A percentile compares a stretch with the other conserved stretches of the same genome.
Conservation (phyloP, 2,888 invertebrate species). For the Luffia ferchaultella region DNA sequence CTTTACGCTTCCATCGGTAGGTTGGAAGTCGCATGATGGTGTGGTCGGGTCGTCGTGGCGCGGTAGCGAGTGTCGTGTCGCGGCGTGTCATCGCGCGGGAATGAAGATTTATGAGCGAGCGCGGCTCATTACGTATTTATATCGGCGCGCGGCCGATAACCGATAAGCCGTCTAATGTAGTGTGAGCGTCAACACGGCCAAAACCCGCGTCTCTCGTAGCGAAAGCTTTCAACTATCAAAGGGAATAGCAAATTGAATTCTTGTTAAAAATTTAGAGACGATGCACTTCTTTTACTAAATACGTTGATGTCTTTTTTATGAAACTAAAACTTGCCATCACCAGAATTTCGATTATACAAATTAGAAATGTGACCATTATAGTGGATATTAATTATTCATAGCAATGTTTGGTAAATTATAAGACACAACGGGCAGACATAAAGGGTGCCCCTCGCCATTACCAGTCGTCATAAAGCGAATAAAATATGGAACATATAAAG, state of each 20-base stretch:
- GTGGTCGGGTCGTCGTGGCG: slow-evolving; percentile 20
- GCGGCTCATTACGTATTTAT: slow-evolving; percentile 36
- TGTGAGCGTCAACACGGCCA: slow-evolving; percentile 2
- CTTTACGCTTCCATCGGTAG: slow-evolving; percentile 16
- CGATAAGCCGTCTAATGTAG: slow-evolving; percentile 23
- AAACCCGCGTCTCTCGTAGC: too few species aligned
- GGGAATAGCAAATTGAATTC: too few species aligned
- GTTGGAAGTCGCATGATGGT: slow-evolving; percentile 19
- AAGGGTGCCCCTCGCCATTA: slow-evolving; percentile 33
- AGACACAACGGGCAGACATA: background rate
- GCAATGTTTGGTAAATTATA: too few species aligned
- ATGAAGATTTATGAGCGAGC: slow-evolving; percentile 62
- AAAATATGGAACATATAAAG: slow-evolving; percentile 64
- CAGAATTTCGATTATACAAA: too few species aligned
- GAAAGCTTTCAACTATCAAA: too few species aligned
- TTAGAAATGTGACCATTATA: too few species aligned
- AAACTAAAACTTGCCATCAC: too few species aligned
- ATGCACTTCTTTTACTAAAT: too few species aligned
- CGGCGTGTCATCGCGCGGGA: slow-evolving; percentile 63
- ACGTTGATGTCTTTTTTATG: too few species aligned
- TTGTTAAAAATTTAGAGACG: too few species aligned
- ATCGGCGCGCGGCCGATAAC: slow-evolving; percentile 23
- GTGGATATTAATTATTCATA: too few species aligned
- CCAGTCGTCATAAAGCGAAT: slow-evolving; percentile 64
- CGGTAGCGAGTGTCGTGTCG: slow-evolving; percentile 57